Base-by-base conservation (phyloP, 2,113 vertebrate species). In the Passer montanus region DNA sequence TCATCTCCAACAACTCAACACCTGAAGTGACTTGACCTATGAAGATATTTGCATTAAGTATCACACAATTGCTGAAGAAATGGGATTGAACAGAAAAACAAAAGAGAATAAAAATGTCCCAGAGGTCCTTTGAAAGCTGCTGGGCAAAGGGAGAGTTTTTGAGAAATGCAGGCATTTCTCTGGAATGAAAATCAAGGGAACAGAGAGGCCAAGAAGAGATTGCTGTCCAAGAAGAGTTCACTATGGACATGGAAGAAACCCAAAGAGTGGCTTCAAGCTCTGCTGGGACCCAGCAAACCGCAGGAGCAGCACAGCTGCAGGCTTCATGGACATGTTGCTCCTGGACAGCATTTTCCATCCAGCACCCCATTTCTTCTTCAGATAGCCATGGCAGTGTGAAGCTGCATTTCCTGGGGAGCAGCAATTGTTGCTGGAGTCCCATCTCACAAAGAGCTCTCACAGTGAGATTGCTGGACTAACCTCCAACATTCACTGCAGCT, bases 11-110 rank as follows among this genome's bases (percentile, higher is more conserved):
- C 75, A 86, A 22, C 49, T 88, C 84, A 55, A 46, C 76, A 39
- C 64, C 64, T 95, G 93, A 93, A 92, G 64, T 70, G 68, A 56
- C 47, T 92, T 93, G 94, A 90, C 76, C 73, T 95, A 35, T 78
- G 76, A 89, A 86, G 76, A 44, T 66, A 84, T 55, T 89, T 92
- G 80, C 52, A 75, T 86, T 47, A 84, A 84, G 21, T 50, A 52
- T 47, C 63, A 84, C 50, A 70, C 7, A 26, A 26, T 67, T 70
- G 69, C 47, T 84, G 68, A 56, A 67, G 83, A 84, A 90, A 90
- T 50, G 30, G 12, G 31, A 86, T 19, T 85, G 75, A 79, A 58
- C 3, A 0, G 22, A 13, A 60, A 62, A 72, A 74, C 26, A 74
- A 66, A 77, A 49, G 31, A 21, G 10, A 59, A 82, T 28, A 46